phyloP scores from a whole-genome alignment of 35 echinoderm and acorn worm genomes.

The Eucidaris tribuloides region DNA sequence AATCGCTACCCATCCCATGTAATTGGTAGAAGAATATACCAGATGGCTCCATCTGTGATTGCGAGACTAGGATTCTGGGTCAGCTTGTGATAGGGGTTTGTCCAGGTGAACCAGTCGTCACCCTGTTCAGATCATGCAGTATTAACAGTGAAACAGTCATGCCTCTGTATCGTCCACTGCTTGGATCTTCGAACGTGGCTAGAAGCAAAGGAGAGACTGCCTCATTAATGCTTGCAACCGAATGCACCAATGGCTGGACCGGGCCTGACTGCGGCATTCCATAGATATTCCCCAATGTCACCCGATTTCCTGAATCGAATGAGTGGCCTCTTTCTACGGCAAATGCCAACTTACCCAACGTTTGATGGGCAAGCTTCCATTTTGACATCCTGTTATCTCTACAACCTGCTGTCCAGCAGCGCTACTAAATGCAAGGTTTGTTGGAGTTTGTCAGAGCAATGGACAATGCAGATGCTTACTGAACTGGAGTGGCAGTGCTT shows the following conservation, averaged over 20 bases:
- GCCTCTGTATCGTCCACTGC: constrained; percentile 69
- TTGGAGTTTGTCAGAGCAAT: too few relatives aligned
- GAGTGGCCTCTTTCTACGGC: constrained; percentile 38
- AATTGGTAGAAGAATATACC: constrained; percentile 9
- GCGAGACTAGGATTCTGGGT: constrained; percentile 76
- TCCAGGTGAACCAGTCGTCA: constrained; percentile 42
- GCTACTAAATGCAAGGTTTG: too few relatives aligned
- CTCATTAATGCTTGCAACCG: constrained; percentile 44
- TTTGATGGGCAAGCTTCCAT: constrained; percentile 48
- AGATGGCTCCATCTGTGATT: constrained; percentile 42
- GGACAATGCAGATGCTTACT: constrained; percentile 58
- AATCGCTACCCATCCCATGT: constrained; percentile 65
- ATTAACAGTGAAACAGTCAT: constrained; percentile 45
- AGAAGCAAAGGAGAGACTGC: neutral
- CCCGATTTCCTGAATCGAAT: neutral
- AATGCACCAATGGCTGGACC: constrained; percentile 53
- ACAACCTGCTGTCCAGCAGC: constrained; percentile 30
- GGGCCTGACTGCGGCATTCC: constrained; percentile 34
- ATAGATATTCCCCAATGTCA: neutral
- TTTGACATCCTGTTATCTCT: constrained; percentile 53
- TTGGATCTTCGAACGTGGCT: constrained; percentile 44
- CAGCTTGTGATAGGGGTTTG: constrained; percentile 43
- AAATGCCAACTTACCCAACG: constrained; percentile 47
- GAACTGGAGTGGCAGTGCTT: constrained; percentile 63
- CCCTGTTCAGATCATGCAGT: constrained; percentile 66